A percentile compares a stretch with the other conserved stretches of the same genome.
phyloP scores from a whole-genome alignment of 2,113 vertebrate species.

The Tetrao urogallus region DNA sequence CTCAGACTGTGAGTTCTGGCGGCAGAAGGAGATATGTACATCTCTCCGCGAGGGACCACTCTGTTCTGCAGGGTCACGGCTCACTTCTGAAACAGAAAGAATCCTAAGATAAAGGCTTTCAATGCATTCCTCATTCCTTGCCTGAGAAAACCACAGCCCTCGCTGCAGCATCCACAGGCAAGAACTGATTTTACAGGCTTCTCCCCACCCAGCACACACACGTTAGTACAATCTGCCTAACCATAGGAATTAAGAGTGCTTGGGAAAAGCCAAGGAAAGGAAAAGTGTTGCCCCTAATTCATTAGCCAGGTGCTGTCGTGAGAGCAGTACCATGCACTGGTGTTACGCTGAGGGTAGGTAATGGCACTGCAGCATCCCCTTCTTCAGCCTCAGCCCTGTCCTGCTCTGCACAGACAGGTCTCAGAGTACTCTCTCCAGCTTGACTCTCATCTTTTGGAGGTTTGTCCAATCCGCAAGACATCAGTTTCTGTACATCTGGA shows the following conservation, averaged over 20 bases:
- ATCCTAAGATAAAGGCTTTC: no score
- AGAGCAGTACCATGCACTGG: slow-evolving; percentile 59
- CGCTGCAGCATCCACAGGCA: not conserved
- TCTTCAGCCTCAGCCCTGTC: slow-evolving; percentile 53
- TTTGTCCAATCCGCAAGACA: slow-evolving; percentile 78
- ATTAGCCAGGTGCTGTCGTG: not conserved
- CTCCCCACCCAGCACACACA: not conserved
- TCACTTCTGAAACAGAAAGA: not conserved
- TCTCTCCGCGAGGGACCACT: slow-evolving; percentile 78
- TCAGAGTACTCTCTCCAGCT: slow-evolving; percentile 31
- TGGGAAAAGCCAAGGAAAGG: not conserved
- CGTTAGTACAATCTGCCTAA: not conserved
- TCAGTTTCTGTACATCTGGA: slow-evolving; percentile 87
- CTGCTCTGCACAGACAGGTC: not conserved
- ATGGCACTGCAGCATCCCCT: slow-evolving; percentile 36
- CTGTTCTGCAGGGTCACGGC: slow-evolving; percentile 76
- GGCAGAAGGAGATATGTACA: slow-evolving; percentile 78
- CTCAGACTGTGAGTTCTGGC: slow-evolving; percentile 83
- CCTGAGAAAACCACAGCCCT: no score
- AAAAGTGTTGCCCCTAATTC: not conserved
- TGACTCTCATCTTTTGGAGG: slow-evolving; percentile 71
- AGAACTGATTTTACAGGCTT: not conserved
- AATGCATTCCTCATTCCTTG: no score
- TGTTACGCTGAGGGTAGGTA: slow-evolving; percentile 75
- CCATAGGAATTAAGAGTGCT: not conserved